Base-by-base conservation (phyloP, 2,797 vertebrate genomes). In the Acanthopagrus latus region DNA sequence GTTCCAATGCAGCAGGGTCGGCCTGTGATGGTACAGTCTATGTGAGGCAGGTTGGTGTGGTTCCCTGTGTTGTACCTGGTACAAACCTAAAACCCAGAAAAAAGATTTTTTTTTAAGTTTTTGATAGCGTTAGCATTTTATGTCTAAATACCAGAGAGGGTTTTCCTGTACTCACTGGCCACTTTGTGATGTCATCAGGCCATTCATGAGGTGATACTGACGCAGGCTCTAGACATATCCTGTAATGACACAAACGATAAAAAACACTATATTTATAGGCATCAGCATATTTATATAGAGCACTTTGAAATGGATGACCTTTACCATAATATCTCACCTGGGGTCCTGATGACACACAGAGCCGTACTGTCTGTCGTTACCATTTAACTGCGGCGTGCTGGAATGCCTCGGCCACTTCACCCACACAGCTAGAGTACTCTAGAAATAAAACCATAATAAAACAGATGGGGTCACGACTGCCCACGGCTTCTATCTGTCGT, bases 281-380 rank as follows among this genome's bases (percentile, higher is more conserved):
- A 11, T 47, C 14, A 29, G 6, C 50, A 43, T 4, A 1, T 62
- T 44, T 8, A 56, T 41, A n/a, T 2, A 7, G 10, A 12, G 18
- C 27, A 27, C 7, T 55, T 41, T 46, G n/a, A 48, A 43, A 51
- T 2, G 17, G 3, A 69, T 23, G 4, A 29, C 18, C 18, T 16
- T 6, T 10, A 5, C 3, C 8, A 0, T 2, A 8, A 11, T 2
- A 20, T 55, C 58, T 43, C 29, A 99, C 98, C 97, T 96, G 79
- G 98, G 98, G 86, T 99, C 98, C 92, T 99, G 98, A 86, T 98
- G 97, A 83, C 98, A 99, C 74, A 99, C 98, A 1, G 98, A 99
- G 60, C 98, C 98, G 3, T 95, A 93, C 29, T 94, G 94, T 76
- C 97, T 95, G 80, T 91, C 92, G 84, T 96, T 92, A 50, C 91